A percentile compares a stretch with the other conserved stretches of the same genome.
phyloP scores from a whole-genome alignment of 2,888 invertebrate species.

The Andrena trimmerana region DNA sequence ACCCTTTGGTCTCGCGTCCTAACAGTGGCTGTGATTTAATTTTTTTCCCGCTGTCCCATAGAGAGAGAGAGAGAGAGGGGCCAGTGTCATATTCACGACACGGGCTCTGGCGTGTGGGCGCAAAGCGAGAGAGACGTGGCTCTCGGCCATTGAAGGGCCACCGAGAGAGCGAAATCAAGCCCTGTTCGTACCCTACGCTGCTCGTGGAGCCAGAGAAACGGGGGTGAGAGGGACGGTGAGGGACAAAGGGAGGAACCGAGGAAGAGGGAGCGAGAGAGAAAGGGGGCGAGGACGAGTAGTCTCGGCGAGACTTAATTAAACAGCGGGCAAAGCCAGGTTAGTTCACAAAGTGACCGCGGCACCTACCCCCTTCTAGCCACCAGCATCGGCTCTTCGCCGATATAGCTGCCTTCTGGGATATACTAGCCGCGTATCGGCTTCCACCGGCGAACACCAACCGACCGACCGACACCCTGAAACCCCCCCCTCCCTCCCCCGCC shows the following conservation, averaged over 20 bases:
- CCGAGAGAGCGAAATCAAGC: conserved; percentile 67
- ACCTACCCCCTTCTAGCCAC: conserved; percentile 77
- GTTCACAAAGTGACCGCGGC: conserved; percentile 85
- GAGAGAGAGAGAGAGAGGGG: conserved; percentile 9
- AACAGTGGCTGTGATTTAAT: conserved; percentile 71
- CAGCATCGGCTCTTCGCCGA: conserved; percentile 62
- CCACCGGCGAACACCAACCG: conserved; percentile 29
- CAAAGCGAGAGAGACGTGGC: conserved; percentile 40
- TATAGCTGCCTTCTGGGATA: conserved; percentile 65
- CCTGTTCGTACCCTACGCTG: conserved; percentile 56
- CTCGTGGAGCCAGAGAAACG: conserved; percentile 48
- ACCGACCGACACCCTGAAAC: conserved; percentile 14
- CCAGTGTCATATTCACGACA: conserved; percentile 70
- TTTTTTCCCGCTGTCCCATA: conserved; percentile 56
- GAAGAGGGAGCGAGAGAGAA: conserved; percentile 40
- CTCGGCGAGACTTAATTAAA: conserved; percentile 85
- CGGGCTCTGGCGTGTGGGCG: conserved; percentile 40
- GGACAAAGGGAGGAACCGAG: conserved; percentile 22
- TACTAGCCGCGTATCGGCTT: conserved; percentile 58
- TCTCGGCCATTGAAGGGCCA: conserved; percentile 35
- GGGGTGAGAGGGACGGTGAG: conserved; percentile 44
- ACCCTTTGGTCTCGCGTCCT: conserved; percentile 68
- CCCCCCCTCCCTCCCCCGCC: neutral
- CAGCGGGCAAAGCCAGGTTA: conserved; percentile 84
- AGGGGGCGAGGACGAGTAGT: conserved; percentile 80